Conservation (phyloP, 2,797 vertebrate genomes). For the Enteromius treurensis region DNA sequence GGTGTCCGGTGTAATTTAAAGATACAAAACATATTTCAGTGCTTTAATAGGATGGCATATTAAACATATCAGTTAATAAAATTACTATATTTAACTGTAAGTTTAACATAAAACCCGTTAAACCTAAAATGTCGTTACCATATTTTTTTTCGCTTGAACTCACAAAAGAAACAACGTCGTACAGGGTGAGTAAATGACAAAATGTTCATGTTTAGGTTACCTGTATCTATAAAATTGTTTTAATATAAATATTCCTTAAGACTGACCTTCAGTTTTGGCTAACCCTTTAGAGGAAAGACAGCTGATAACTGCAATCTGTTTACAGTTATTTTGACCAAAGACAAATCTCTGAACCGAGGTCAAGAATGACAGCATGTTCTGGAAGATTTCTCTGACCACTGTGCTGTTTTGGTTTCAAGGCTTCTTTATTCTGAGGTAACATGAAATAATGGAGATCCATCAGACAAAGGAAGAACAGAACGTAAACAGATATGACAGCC, state of each 20-base stretch:
- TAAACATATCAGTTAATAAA: too few species aligned
- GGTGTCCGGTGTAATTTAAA: too few species aligned
- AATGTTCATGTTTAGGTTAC: neutral
- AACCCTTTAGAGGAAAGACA: neutral
- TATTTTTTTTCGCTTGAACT: too few species aligned
- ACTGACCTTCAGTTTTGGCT: neutral
- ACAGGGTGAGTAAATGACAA: neutral
- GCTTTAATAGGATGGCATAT: too few species aligned
- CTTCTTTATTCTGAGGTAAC: conserved; percentile 6
- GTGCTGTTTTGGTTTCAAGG: neutral
- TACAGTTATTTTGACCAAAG: conserved; percentile 15
- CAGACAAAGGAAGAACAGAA: conserved; percentile 22
- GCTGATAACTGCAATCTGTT: neutral
- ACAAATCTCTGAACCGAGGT: conserved; percentile 5
- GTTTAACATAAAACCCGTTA: too few species aligned
- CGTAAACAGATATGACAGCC: conserved; percentile 29
- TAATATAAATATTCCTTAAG: neutral
- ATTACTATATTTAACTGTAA: too few species aligned
- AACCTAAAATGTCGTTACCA: too few species aligned
- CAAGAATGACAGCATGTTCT: conserved; percentile 3
- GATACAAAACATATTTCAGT: too few species aligned
- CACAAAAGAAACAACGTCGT: neutral
- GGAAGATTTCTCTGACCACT: conserved; percentile 12
- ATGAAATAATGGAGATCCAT: conserved; percentile 2
- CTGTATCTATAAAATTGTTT: neutral